Evolutionary conservation across 2,888 invertebrate genomes (phyloP), one percentile per base, ranked within the genome.

Genomic region (Onthophagus sagittarius): DNA sequence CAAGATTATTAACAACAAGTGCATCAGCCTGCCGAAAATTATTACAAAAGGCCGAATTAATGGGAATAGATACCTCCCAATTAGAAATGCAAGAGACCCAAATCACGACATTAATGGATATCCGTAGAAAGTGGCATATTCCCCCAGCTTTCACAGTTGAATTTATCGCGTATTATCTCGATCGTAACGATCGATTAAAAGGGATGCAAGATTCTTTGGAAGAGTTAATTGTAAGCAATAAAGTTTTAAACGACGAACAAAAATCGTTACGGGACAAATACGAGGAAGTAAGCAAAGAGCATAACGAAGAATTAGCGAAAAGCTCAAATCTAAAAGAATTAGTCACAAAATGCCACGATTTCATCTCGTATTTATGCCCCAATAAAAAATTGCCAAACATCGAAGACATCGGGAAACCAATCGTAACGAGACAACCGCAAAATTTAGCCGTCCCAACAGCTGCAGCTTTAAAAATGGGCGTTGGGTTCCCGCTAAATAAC

Each of bases 131-230:
- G 79, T 97, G 97, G 94, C 96, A 97, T 84, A 93, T 98, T 75
- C 92, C 95, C 0, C 96, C 97, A 0, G 96, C 98, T 0, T 96
- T 98, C 83, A 95, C 94, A 69, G 94, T 96, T 0, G 97, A 98
- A 84, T 99, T 97, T 84, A 94, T 98, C 70, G 95, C 94, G 0
- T 98, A 98, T 84, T 98, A 95, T 83, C 86, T 97, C 73, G 97
- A 98, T 84, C 89, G 98, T 23, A 95, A 96, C 83, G 90, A 92
- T 3, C 89, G 97, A 11, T 91, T 96, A 73, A 89, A 91, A 3
- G 92, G 92, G 11, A 89, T 97, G 86, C 92, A 94, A 79, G 88
- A 90, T 23, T 92, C 93, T 33, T 86, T 96, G 5, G 91, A 93
- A 78, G 90, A 93, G 67, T 89, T 95, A 71, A 88, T 93, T 0